Percentiles rank a stretch among this genome's conserved stretches.
These are phyloP conservation scores for Gnatocerus cornutus DNA, from an alignment of 2,888 invertebrate genomes.

Conservation along the genomic window DNA sequence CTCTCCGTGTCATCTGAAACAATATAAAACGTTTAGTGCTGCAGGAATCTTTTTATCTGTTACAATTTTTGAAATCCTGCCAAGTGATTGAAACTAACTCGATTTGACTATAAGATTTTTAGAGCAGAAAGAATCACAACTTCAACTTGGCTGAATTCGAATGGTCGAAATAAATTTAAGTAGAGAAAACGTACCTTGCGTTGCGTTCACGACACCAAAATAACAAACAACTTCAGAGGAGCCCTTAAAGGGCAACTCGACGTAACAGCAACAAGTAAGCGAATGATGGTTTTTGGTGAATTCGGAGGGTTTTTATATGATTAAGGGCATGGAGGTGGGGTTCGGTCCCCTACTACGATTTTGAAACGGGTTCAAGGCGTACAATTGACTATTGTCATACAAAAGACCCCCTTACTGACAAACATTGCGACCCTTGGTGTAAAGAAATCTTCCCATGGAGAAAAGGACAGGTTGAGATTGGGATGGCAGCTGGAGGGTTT, in stretches of 20 bases:
- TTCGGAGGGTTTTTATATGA: slow-evolving; percentile 41
- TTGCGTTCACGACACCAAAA: background rate
- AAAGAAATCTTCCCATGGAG: slow-evolving; percentile 37
- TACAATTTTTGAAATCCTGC: slow-evolving; percentile 2
- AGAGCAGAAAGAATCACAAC: slow-evolving; percentile 9
- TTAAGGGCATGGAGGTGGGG: slow-evolving; percentile 7
- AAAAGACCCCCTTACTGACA: slow-evolving; percentile 40
- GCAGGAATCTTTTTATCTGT: too few relatives aligned
- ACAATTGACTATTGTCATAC: slow-evolving; percentile 39
- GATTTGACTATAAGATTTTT: slow-evolving; percentile 7
- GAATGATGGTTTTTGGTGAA: slow-evolving; percentile 44
- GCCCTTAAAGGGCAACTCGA: slow-evolving; percentile 40
- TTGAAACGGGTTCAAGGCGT: slow-evolving; percentile 35
- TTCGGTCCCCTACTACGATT: slow-evolving; percentile 26
- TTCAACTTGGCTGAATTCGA: slow-evolving; percentile 10
- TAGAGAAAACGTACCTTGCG: background rate
- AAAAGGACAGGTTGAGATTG: slow-evolving; percentile 21
- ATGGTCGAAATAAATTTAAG: background rate
- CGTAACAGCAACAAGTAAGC: slow-evolving; percentile 24
- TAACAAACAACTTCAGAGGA: slow-evolving; percentile 9
- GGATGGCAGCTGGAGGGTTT: background rate
- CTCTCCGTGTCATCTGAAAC: background rate
- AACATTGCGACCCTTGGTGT: slow-evolving; percentile 30
- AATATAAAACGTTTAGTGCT: background rate
- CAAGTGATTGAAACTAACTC: background rate